Base-by-base conservation (phyloP, 2,797 vertebrate species). In the Graptemys geographica region DNA sequence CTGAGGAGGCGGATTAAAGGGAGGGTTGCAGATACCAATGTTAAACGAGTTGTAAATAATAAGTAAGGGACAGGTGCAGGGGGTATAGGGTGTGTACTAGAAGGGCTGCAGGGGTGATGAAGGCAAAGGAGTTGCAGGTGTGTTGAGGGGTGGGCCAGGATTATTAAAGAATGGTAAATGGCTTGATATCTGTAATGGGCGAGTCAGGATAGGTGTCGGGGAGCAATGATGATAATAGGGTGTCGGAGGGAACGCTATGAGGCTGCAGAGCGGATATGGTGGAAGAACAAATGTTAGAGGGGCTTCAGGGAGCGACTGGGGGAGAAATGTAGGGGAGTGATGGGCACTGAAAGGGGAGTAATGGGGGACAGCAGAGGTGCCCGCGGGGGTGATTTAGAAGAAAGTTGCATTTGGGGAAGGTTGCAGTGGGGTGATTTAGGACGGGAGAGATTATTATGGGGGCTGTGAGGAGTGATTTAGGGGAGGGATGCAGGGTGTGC, bases 1-100 rank as follows among this genome's bases (percentile, higher is more conserved):
- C 23, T 6, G 79, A 27, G 2, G 25, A 1, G 5, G 3, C 15
- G 11, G 5, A 41, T 3, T 23, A 12, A 44, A 13, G 28, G 28
- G 57, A 59, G 28, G 11, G 27, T 31, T n/a, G n/a, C n/a, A 69
- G 62, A 21, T 69, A 28, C 10, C 11, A n/a, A 10, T 19, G 57
- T 2, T 2, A 9, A 69, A 79, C 5, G 65, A 65, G 86, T 7
- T 72, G 44, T 65, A n/a, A n/a, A 33, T 16, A 15, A 33, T 31
- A 62, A 65, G 62, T n/a, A n/a, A 28, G 53, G 81, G 55, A 2
- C 8, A 16, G 59, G 51, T 53, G 33, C 33, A 41, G 80, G 51
- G 55, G 51, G 79, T 56, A 51, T 65, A 16, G 86, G 74, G 56
- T 69, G 56, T 57, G 53, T 47, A 8, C 2, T 49, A 41, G 51